A percentile compares a stretch with the other conserved stretches of the same genome.
phyloP scores from a whole-genome alignment of 2,113 vertebrate species.

The Ovis canadensis region DNA sequence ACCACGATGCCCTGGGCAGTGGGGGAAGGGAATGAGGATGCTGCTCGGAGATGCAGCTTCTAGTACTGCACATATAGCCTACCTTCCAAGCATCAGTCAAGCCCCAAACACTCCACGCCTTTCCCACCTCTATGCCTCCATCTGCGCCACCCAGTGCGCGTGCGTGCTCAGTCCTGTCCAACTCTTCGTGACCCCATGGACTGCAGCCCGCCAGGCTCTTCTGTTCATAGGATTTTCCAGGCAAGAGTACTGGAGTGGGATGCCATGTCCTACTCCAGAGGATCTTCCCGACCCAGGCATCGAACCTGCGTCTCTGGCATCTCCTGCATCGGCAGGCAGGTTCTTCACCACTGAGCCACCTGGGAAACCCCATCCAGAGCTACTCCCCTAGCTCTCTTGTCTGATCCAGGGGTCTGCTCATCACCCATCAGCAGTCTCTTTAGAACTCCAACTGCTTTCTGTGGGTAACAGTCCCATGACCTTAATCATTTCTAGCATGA shows the following conservation, averaged over 20 bases:
- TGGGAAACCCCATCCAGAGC: neutral
- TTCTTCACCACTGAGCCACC: neutral
- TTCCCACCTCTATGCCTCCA: neutral
- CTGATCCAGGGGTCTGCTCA: neutral
- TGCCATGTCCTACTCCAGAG: neutral
- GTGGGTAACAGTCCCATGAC: neutral
- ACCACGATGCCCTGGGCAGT: neutral
- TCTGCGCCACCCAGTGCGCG: rapidly evolving
- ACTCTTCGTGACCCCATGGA: neutral
- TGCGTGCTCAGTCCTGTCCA: neutral
- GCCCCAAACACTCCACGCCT: too few relatives aligned
- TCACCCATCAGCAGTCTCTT: neutral
- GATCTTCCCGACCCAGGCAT: neutral
- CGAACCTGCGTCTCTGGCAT: neutral
- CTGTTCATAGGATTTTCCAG: neutral
- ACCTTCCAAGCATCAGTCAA: neutral
- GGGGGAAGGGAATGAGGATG: too few relatives aligned
- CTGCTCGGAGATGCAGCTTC: neutral
- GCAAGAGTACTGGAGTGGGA: neutral
- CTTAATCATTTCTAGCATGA: neutral
- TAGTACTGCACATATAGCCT: neutral
- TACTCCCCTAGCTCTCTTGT: neutral
- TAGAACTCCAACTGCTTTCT: neutral
- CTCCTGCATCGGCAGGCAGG: neutral
- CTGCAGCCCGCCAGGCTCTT: neutral